phyloP scores from a whole-genome alignment of 2,113 vertebrate species.

The Gymnobelideus leadbeateri region DNA sequence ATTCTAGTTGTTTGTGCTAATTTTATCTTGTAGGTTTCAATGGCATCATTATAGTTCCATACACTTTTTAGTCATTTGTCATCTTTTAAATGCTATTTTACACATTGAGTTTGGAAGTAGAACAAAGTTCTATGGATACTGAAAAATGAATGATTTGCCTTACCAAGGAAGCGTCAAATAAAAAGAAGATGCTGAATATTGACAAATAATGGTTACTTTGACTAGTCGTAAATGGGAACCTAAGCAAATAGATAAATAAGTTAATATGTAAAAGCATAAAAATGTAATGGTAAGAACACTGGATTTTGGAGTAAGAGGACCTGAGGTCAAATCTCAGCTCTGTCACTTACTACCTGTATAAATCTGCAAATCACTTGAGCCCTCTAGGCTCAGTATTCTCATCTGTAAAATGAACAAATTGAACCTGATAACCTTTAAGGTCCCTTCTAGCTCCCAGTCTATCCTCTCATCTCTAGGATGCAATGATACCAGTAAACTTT shows the following conservation, averaged over 20 bases:
- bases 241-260: conserved; percentile 48
- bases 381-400: neutral
- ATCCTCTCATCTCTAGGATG: neutral
- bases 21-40: conserved; percentile 14
- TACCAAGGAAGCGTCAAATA: conserved; percentile 22
- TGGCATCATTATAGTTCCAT: neutral
- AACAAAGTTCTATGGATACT: conserved; percentile 5
- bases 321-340: neutral
- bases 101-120: conserved; percentile 23
- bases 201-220: conserved; percentile 12
- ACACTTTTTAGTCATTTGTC: neutral
- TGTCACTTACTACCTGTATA: neutral
- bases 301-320: neutral
- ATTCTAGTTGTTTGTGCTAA: conserved; percentile 4
- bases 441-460: neutral
- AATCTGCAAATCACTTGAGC: neutral
- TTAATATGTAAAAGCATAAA: neutral
- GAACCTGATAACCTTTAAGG: neutral
- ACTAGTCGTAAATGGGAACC: neutral
- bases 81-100: conserved; percentile 34
- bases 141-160: neutral
- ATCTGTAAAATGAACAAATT: neutral
- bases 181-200: neutral
- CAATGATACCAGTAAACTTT: neutral
- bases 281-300: neutral